phyloP scores from a whole-genome alignment of 2,797 vertebrate genomes.

The Delichon dasypus region DNA sequence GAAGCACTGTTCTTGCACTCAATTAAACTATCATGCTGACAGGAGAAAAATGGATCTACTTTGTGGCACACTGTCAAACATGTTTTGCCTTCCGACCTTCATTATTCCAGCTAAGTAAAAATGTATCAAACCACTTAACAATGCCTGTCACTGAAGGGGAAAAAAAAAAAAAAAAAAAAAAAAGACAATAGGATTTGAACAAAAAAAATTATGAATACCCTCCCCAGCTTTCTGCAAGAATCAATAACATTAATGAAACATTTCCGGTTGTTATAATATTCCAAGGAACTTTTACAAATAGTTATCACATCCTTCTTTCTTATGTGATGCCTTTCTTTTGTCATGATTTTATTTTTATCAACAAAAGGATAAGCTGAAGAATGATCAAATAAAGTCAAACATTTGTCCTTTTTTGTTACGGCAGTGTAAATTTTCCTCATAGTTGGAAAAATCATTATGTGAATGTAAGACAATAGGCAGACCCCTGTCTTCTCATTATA shows the following conservation, averaged over 20 bases:
- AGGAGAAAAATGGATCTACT: slow-evolving; percentile 34
- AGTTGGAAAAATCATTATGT: neutral
- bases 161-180: neutral
- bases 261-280: neutral
- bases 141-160: neutral
- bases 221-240: neutral
- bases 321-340: neutral
- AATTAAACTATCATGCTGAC: neutral
- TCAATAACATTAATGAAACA: neutral
- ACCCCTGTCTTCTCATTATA: neutral
- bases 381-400: neutral
- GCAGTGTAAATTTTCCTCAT: neutral
- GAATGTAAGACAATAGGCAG: neutral
- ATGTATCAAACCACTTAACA: neutral
- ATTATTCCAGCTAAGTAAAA: slow-evolving; percentile 24
- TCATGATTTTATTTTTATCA: neutral
- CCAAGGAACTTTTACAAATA: neutral
- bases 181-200: neutral
- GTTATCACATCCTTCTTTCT: neutral
- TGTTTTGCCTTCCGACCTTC: neutral
- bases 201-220: neutral
- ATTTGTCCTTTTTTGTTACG: neutral
- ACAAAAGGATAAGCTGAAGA: neutral
- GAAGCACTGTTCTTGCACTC: neutral
- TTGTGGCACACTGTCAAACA: slow-evolving; percentile 23